Conservation (phyloP, 1,140 invertebrate genomes). For the Drosophila eugracilis region DNA sequence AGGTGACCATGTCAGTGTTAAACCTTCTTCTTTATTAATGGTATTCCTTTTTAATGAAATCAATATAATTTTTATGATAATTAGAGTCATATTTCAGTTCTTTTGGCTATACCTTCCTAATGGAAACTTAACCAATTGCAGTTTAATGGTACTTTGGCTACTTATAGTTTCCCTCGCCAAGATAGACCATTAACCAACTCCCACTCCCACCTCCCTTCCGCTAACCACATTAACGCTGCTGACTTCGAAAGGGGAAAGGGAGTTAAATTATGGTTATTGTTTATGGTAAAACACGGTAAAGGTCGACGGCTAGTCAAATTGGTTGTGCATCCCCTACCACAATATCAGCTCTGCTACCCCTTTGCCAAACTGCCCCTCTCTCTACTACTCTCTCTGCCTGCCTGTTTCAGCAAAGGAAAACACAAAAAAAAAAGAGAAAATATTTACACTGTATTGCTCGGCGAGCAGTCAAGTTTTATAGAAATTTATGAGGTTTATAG, state of each 20-base stretch:
- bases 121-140: constrained; percentile 8
- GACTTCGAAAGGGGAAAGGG: constrained; percentile 29
- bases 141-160: constrained; percentile 5
- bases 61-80: too few species aligned
- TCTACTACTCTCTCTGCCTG: too few species aligned
- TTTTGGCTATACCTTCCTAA: neutral
- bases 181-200: neutral
- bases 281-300: constrained; percentile 72
- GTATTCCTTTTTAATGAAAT: too few species aligned
- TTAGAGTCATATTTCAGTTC: too few species aligned
- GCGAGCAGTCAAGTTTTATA: constrained; percentile 78
- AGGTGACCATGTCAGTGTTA: too few species aligned
- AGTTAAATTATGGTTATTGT: constrained; percentile 83
- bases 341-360: constrained; percentile 2
- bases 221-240: constrained; percentile 69
- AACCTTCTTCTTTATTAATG: too few species aligned
- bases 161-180: constrained; percentile 3
- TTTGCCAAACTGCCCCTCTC: neutral
- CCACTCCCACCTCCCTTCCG: neutral
- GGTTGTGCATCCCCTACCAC: constrained; percentile 18
- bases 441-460: constrained; percentile 76
- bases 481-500: constrained; percentile 82
- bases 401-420: constrained; percentile 47
- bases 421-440: constrained; percentile 31
- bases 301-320: constrained; percentile 63